Base-by-base conservation (phyloP, 53 echinoderm and acorn worm species). In the Paracentrotus lividus region DNA sequence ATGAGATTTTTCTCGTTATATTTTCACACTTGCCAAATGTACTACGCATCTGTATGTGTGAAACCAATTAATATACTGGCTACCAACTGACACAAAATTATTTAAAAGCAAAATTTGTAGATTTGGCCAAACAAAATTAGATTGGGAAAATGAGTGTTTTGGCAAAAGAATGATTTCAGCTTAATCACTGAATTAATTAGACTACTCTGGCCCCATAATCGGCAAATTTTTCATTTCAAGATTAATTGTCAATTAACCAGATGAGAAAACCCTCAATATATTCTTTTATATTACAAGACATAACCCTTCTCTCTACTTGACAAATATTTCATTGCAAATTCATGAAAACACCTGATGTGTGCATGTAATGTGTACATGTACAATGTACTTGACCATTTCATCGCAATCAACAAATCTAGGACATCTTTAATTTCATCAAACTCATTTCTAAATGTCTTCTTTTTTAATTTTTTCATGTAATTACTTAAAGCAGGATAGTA, bases 61-160 rank as follows among this genome's bases (percentile, higher is more conserved):
- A 81, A 81, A 81, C 45, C 81, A 81, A 81, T 81, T 81, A 81
- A 81, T 47, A 81, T 44, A 24, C 24, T 81, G 81, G 45, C 81
- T 47, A 81, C 49, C 2, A 45, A 78, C 47, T 45, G 12, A 81
- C 81, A 81, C 24, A 1, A 47, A 47, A 45, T 44, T 2, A 3
- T 47, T 81, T 20, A 10, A 40, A 81, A 81, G 81, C 47, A 47
- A 47, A 47, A 81, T 45, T 8, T 44, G n/a, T 47, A 47, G 27
- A n/a, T 47, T 81, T 12, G 47, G 47, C n/a, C 45, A 4, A n/a
- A 10, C 45, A 49, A 42, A 5, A 40, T 1, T 40, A 40, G 18
- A 8, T 24, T 31, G 76, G 57, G 57, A 57, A 0, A 18, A 13
- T 3, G 3, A 20, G 13, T 31, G 20, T 40, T 15, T 42, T 18